phyloP scores from a whole-genome alignment of 2,113 vertebrate species.

The Gymnocephalus cernua region DNA sequence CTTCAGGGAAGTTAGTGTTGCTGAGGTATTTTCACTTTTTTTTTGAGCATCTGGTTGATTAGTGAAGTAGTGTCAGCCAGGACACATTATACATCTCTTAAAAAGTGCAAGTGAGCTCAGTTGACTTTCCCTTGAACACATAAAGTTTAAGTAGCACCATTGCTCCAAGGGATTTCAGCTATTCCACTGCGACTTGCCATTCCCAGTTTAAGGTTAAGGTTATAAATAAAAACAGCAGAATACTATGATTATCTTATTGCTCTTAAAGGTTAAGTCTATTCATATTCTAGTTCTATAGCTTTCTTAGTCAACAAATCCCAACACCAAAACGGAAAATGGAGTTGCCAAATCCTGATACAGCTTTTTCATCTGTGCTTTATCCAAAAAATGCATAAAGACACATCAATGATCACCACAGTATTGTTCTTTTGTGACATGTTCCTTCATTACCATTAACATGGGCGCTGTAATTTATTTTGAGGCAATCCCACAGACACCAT shows the following conservation, averaged over 20 bases:
- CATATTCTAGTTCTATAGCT: neutral
- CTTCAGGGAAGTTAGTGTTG: conserved; percentile 5
- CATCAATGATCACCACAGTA: neutral
- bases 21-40: conserved; percentile 4
- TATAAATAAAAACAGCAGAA: neutral
- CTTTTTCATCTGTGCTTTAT: neutral
- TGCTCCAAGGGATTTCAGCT: neutral
- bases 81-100: neutral
- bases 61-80: conserved; percentile 2
- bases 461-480: conserved; percentile 35
- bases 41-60: neutral
- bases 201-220: neutral
- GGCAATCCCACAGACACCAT: neutral
- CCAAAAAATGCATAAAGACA: conserved; percentile 20
- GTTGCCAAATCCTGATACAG: conserved; percentile 1
- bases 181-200: neutral
- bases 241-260: neutral
- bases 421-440: conserved; percentile 20
- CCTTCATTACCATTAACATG: conserved; percentile 11
- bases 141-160: conserved; percentile 9
- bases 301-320: conserved; percentile 11
- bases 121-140: conserved; percentile 4
- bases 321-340: neutral
- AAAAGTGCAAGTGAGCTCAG: conserved; percentile 1
- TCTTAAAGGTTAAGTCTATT: neutral